These are phyloP conservation scores for Cassiopea andromeda DNA, from an alignment of 30 jellyfish, hydroid and myxozoan genomes.

Conservation along the genomic window DNA sequence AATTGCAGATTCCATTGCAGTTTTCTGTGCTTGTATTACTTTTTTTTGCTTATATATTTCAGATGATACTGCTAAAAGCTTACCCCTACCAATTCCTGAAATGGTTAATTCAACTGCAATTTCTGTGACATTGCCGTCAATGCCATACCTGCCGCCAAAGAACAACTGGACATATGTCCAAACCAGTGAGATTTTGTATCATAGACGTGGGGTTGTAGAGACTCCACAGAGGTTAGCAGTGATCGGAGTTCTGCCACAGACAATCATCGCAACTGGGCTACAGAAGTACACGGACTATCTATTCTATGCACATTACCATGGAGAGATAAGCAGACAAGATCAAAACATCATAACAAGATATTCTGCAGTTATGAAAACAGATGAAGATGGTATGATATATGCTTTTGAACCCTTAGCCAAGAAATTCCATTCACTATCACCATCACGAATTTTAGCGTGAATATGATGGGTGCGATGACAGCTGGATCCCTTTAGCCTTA, in stretches of 20 bases:
- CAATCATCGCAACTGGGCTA: slow-evolving; percentile 23
- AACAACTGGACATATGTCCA: slow-evolving; percentile 14
- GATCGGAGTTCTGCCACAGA: slow-evolving; percentile 21
- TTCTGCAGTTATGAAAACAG: slow-evolving; percentile 19
- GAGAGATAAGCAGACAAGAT: neutral
- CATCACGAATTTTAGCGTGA: neutral
- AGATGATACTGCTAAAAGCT: slow-evolving; percentile 9
- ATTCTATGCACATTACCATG: slow-evolving; percentile 43
- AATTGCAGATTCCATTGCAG: too few relatives aligned
- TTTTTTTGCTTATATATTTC: neutral
- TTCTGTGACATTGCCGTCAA: slow-evolving; percentile 9
- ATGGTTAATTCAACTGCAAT: slow-evolving; percentile 43
- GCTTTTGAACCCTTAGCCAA: neutral
- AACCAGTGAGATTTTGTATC: slow-evolving; percentile 11
- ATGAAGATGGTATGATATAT: slow-evolving; percentile 28
- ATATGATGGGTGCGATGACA: too few relatives aligned
- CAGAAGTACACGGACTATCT: slow-evolving; percentile 34
- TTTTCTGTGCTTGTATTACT: too few relatives aligned
- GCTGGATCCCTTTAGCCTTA: too few relatives aligned
- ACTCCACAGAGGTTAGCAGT: neutral
- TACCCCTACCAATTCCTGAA: slow-evolving; percentile 23
- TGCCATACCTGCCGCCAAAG: slow-evolving; percentile 33
- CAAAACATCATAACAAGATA: slow-evolving; percentile 18
- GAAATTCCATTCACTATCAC: neutral
- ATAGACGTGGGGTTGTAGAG: neutral